Percentiles rank a stretch among this genome's conserved stretches.
phyloP scores from a whole-genome alignment of 2,888 invertebrate genomes.

The Aphrophora alni region DNA sequence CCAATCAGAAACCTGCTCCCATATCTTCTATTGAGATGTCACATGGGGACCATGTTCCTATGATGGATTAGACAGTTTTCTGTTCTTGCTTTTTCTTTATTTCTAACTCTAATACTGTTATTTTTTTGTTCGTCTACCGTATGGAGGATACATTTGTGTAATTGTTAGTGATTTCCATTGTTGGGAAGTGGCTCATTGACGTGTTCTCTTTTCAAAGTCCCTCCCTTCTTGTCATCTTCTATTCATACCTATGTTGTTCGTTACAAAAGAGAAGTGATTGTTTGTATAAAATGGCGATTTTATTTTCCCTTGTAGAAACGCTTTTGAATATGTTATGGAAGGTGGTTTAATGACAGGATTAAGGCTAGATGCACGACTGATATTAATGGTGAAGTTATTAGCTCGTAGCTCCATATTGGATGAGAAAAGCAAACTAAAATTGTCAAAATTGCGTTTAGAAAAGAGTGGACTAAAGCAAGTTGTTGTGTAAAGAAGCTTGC shows the following conservation, averaged over 20 bases:
- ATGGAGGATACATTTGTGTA: constrained; percentile 29
- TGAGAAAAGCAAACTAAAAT: too few relatives aligned
- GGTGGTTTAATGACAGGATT: too few relatives aligned
- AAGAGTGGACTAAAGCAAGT: too few relatives aligned
- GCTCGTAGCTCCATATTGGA: too few relatives aligned
- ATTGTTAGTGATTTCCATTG: constrained; percentile 31
- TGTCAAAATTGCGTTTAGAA: too few relatives aligned
- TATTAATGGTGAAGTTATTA: too few relatives aligned
- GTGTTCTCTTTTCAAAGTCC: too few relatives aligned
- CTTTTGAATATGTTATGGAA: not conserved
- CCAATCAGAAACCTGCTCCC: constrained; percentile 30
- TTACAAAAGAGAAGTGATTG: constrained; percentile 13
- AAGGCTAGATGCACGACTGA: too few relatives aligned
- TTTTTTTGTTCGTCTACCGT: constrained; percentile 33
- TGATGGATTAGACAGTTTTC: constrained; percentile 46
- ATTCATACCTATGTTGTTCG: constrained; percentile 27
- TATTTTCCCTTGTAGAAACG: not conserved
- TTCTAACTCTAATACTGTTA: not conserved
- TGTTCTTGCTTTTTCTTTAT: constrained; percentile 32
- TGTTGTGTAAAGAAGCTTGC: too few relatives aligned
- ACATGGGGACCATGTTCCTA: constrained; percentile 40
- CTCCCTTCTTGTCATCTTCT: constrained; percentile 26
- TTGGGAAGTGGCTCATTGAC: constrained; percentile 30
- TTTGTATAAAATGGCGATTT: not conserved
- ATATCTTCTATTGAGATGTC: constrained; percentile 50